Conservation (phyloP, 2,113 vertebrate genomes). For the Halichoerus grypus region DNA sequence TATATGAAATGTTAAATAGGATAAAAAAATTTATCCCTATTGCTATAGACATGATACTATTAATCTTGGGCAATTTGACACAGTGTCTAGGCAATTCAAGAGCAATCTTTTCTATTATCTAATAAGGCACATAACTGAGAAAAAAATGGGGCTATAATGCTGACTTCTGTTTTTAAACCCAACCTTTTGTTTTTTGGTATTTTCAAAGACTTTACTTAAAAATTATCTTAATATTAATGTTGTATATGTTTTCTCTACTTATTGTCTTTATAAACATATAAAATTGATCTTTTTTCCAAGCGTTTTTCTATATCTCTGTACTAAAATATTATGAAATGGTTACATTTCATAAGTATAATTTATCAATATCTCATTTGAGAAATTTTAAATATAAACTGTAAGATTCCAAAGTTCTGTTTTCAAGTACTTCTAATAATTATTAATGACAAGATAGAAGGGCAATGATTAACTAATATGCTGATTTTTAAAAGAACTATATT, state of each 20-base stretch:
- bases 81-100: background rate
- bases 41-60: background rate
- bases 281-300: background rate
- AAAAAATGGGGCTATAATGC: background rate
- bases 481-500: background rate
- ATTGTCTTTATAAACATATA: background rate
- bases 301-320: background rate
- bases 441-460: background rate
- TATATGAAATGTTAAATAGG: background rate
- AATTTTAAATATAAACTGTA: background rate
- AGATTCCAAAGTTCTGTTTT: background rate
- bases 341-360: conserved; percentile 10
- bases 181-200: background rate
- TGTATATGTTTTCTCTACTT: background rate
- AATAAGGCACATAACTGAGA: conserved; percentile 52
- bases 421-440: background rate
- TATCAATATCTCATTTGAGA: background rate
- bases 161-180: conserved; percentile 37
- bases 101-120: conserved; percentile 10
- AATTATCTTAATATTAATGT: conserved; percentile 40
- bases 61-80: conserved; percentile 48
- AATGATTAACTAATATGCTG: background rate
- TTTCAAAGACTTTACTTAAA: background rate
- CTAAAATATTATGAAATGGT: background rate
- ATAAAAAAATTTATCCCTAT: conserved; percentile 21